Conservation (phyloP, 2,888 invertebrate species). For the Lordiphosa fenestrarum region DNA sequence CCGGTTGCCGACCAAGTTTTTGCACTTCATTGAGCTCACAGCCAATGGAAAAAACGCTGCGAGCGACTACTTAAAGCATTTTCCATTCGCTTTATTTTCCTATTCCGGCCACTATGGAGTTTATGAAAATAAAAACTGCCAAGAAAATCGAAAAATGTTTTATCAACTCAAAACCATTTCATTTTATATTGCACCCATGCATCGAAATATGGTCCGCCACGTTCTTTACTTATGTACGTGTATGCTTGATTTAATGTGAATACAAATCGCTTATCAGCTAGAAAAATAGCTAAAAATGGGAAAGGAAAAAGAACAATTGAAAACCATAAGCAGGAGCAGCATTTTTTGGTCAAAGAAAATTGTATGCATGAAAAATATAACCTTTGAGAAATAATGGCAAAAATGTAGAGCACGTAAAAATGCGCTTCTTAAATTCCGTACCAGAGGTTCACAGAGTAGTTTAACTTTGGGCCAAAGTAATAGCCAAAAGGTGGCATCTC, state of each 20-base stretch:
- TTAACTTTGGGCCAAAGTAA: too few species aligned
- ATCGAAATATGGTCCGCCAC: conserved; percentile 9
- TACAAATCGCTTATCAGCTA: conserved; percentile 65
- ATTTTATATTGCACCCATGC: conserved; percentile 2
- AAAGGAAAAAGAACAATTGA: conserved; percentile 2
- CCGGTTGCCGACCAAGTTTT: conserved; percentile 42
- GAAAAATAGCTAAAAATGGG: conserved; percentile 10
- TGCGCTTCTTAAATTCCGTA: too few species aligned
- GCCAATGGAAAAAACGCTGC: conserved; percentile 19
- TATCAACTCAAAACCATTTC: conserved; percentile 6
- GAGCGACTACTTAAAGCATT: conserved; percentile 53
- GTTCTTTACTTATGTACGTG: conserved; percentile 11
- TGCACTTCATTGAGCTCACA: conserved; percentile 66
- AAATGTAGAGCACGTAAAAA: too few species aligned
- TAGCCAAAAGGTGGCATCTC: too few species aligned
- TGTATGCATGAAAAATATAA: background rate
- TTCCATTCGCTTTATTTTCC: conserved; percentile 47
- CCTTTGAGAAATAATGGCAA: too few species aligned
- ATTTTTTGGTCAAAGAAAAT: background rate
- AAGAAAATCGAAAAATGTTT: conserved; percentile 42
- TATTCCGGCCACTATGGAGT: conserved; percentile 36
- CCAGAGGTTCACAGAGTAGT: too few species aligned
- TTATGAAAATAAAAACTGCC: conserved; percentile 66
- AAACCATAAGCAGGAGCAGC: background rate
- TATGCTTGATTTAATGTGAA: conserved; percentile 58